These are phyloP conservation scores for Heliconius hortense DNA, from an alignment of 2,888 invertebrate genomes.

Conservation along the genomic window DNA sequence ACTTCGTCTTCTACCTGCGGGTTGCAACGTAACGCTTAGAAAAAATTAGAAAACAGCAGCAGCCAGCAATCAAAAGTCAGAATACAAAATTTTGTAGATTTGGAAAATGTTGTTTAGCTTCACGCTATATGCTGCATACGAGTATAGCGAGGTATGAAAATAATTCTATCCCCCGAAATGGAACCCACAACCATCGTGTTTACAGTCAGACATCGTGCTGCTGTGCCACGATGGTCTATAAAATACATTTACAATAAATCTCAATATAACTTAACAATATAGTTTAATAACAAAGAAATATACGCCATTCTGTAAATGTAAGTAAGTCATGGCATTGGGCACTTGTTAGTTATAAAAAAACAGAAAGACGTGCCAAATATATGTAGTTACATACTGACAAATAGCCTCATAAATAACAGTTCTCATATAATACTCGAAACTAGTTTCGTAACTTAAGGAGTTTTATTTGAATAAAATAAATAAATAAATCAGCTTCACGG, in stretches of 20 bases:
- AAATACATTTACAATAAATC: background rate
- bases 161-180: too few species aligned
- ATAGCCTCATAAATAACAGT: background rate
- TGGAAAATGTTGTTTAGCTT: too few species aligned
- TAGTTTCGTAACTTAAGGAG: slow-evolving; percentile 2
- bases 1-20: too few species aligned
- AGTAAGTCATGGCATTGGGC: background rate
- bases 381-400: background rate
- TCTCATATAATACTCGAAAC: background rate
- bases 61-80: too few species aligned
- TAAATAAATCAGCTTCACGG: too few species aligned
- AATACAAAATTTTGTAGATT: too few species aligned
- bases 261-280: background rate
- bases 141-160: too few species aligned
- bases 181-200: too few species aligned
- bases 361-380: background rate
- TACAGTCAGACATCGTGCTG: too few species aligned
- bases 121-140: too few species aligned
- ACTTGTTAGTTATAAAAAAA: background rate
- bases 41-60: too few species aligned
- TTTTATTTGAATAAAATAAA: background rate
- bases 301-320: background rate
- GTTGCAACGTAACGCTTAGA: too few species aligned
- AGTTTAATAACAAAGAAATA: slow-evolving; percentile 9
- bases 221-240: background rate